phyloP scores from a whole-genome alignment of 2,888 invertebrate species.

The Ennomos erosarius region DNA sequence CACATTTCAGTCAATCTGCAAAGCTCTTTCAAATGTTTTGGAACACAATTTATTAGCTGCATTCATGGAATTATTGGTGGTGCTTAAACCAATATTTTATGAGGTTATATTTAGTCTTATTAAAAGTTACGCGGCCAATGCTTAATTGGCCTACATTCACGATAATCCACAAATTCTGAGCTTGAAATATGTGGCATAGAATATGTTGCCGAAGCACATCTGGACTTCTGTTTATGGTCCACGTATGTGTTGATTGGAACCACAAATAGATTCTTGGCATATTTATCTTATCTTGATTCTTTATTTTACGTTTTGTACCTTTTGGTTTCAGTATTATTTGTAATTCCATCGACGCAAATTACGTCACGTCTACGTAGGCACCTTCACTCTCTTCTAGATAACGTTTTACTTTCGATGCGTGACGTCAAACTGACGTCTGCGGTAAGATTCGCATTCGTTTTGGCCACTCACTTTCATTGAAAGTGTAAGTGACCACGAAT shows the following conservation, averaged over 20 bases:
- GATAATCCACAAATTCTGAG: slow-evolving; percentile 26
- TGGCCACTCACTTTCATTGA: slow-evolving; percentile 61
- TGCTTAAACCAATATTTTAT: slow-evolving; percentile 45
- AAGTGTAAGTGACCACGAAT: slow-evolving; percentile 68
- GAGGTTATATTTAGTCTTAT: slow-evolving; percentile 51
- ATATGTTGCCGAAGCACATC: slow-evolving; percentile 22
- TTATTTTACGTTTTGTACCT: too few relatives aligned
- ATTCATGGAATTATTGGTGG: slow-evolving; percentile 48
- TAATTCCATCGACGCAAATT: not conserved
- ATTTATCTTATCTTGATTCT: not conserved
- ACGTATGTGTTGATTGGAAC: slow-evolving; percentile 5
- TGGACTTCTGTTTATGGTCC: slow-evolving; percentile 13
- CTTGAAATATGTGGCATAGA: slow-evolving; percentile 31
- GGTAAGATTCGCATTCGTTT: slow-evolving; percentile 48
- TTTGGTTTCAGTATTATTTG: not conserved
- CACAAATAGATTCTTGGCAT: slow-evolving; percentile 2
- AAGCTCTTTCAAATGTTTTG: slow-evolving; percentile 23
- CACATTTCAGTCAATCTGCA: slow-evolving; percentile 14
- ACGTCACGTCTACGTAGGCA: slow-evolving; percentile 19
- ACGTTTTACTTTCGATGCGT: slow-evolving; percentile 26
- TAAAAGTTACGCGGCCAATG: slow-evolving; percentile 48
- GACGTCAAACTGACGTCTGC: slow-evolving; percentile 31
- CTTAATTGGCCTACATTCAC: slow-evolving; percentile 66
- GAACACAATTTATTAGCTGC: slow-evolving; percentile 48
- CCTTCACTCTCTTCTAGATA: slow-evolving; percentile 1